A percentile compares a stretch with the other conserved stretches of the same genome.
Conservation (phyloP, 2,797 vertebrate species). For the Sus cebifrons region DNA sequence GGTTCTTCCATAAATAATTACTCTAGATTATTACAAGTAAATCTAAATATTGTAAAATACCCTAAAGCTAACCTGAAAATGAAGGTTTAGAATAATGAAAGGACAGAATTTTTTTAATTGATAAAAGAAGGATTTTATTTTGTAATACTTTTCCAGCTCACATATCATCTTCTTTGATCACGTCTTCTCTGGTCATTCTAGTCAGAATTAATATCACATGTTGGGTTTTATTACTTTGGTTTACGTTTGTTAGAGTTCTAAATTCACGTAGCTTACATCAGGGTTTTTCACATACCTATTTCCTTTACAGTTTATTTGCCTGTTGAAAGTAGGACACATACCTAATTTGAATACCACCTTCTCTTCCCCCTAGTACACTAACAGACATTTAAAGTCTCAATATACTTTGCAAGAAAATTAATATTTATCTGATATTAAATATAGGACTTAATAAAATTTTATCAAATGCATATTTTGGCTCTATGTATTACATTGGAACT, state of each 20-base stretch:
- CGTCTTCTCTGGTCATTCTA: background rate
- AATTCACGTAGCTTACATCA: background rate
- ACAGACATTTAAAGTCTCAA: background rate
- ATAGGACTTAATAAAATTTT: background rate
- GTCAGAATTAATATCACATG: background rate
- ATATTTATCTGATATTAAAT: conserved; percentile 38
- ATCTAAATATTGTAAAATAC: conserved; percentile 82
- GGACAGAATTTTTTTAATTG: conserved; percentile 72
- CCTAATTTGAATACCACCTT: background rate
- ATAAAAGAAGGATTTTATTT: conserved; percentile 68
- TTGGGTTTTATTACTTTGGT: conserved; percentile 22
- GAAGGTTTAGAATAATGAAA: conserved; percentile 78
- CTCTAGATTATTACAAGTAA: conserved; percentile 77
- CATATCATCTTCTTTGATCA: background rate
- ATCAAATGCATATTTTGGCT: background rate
- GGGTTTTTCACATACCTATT: background rate
- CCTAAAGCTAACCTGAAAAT: conserved; percentile 79
- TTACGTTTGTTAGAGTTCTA: background rate
- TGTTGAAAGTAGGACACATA: background rate
- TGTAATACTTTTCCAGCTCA: background rate
- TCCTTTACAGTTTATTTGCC: background rate
- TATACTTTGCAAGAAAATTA: conserved; percentile 45
- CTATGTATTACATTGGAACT: background rate
- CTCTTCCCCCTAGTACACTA: background rate
- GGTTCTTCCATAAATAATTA: conserved; percentile 84